These are phyloP conservation scores for Pseudomyrmex flavicornis DNA, from an alignment of 1,140 invertebrate species.

Conservation along the genomic window DNA sequence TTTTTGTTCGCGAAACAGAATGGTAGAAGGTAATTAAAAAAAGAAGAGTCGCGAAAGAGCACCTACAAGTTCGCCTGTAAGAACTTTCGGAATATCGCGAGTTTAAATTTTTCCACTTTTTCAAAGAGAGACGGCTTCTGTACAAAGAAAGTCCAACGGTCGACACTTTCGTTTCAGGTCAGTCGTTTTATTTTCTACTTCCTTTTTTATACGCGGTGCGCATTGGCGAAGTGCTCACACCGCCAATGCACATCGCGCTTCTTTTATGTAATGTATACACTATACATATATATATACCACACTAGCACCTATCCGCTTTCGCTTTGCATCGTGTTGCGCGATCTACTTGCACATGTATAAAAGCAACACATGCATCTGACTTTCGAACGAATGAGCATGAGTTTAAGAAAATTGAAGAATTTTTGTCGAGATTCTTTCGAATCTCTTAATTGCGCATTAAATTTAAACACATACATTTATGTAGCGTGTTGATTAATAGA, in stretches of 20 bases:
- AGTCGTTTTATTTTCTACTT: constrained; percentile 17
- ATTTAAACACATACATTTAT: background rate
- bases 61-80: too few relatives aligned
- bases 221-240: constrained; percentile 7
- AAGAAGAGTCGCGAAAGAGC: too few relatives aligned
- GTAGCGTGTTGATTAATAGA: constrained; percentile 7
- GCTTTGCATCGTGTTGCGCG: background rate
- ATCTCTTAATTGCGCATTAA: too few relatives aligned
- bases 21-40: too few relatives aligned
- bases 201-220: constrained; percentile 22
- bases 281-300: too few relatives aligned
- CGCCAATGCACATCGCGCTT: constrained; percentile 17
- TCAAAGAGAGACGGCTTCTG: constrained; percentile 20
- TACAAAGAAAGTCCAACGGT: background rate
- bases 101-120: constrained; percentile 1
- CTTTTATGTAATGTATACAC: constrained; percentile 36
- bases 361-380: constrained; percentile 12
- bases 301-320: constrained; percentile 18
- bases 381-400: constrained; percentile 10
- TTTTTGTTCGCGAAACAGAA: too few relatives aligned
- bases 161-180: constrained; percentile 44
- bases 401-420: constrained; percentile 35
- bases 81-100: background rate
- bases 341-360: constrained; percentile 43
- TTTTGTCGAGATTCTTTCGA: too few relatives aligned